These are phyloP conservation scores for Ifrita kowaldi DNA, from an alignment of 2,113 vertebrate genomes.

Conservation along the genomic window DNA sequence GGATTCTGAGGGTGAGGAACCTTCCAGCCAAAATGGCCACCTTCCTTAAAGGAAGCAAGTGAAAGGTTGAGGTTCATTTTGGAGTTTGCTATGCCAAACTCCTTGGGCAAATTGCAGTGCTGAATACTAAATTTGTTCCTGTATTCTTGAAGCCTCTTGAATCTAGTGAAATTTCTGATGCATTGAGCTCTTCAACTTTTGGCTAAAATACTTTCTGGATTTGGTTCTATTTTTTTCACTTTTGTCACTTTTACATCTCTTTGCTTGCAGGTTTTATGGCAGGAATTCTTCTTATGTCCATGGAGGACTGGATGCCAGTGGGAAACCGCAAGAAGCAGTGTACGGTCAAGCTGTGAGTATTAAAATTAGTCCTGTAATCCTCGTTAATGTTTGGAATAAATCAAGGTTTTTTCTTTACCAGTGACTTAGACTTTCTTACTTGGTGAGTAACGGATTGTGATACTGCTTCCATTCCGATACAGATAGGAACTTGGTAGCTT, in stretches of 20 bases:
- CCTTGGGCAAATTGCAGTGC: not conserved
- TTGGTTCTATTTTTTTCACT: not conserved
- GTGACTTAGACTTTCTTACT: not conserved
- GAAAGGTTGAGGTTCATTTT: not conserved
- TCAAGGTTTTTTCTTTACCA: not conserved
- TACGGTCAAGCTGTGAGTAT: constrained; percentile 94
- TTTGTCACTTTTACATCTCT: not conserved
- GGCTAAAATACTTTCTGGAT: not conserved
- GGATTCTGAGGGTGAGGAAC: not conserved
- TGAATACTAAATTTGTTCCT: not conserved
- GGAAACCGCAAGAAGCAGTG: constrained; percentile 93
- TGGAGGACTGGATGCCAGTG: constrained; percentile 90
- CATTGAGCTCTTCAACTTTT: not conserved
- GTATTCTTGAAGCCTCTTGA: not conserved
- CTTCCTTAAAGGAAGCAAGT: not conserved
- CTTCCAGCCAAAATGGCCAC: not conserved
- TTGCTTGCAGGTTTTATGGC: constrained; percentile 88
- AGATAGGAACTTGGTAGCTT: not conserved
- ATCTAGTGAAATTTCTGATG: not conserved
- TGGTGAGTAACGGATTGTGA: fast-evolving
- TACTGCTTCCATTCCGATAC: not conserved
- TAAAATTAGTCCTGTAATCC: not conserved
- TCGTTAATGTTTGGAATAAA: not conserved
- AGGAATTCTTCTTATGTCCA: constrained; percentile 97
- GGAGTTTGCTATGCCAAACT: fast-evolving